A percentile compares a stretch with the other conserved stretches of the same genome.
These are phyloP conservation scores for Ictalurus punctatus DNA, from an alignment of 2,113 vertebrate species.

Conservation along the genomic window DNA sequence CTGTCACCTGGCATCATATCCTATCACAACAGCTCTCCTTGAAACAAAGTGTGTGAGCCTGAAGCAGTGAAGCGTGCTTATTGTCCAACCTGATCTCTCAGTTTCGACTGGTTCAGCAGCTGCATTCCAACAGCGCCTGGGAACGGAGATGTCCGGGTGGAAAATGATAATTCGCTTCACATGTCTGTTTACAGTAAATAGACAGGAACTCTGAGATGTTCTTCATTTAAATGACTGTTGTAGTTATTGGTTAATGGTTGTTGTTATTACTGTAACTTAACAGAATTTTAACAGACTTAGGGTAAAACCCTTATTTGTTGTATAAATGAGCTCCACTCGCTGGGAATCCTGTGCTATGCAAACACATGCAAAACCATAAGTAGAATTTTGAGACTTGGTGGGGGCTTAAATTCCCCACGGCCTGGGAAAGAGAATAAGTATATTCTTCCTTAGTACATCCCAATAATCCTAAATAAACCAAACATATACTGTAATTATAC, in stretches of 20 bases:
- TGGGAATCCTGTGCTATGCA: constrained; percentile 30
- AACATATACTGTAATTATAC: background rate
- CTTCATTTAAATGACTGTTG: constrained; percentile 40
- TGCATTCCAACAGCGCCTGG: constrained; percentile 64
- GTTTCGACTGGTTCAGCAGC: constrained; percentile 43
- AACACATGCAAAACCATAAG: constrained; percentile 44
- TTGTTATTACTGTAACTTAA: constrained; percentile 39
- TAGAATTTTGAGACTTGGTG: background rate
- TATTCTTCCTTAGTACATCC: background rate
- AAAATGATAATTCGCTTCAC: constrained; percentile 51
- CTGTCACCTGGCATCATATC: constrained; percentile 66
- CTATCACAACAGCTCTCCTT: constrained; percentile 51
- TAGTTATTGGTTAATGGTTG: constrained; percentile 42
- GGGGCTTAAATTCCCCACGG: background rate
- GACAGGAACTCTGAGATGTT: constrained; percentile 12
- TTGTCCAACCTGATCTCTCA: constrained; percentile 52
- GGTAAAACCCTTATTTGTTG: constrained; percentile 47
- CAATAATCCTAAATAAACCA: background rate
- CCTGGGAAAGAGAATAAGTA: constrained; percentile 2
- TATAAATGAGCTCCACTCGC: constrained; percentile 27
- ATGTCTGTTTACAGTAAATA: constrained; percentile 60
- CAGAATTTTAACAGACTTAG: constrained; percentile 44
- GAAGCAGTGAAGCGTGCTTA: constrained; percentile 59
- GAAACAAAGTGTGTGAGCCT: constrained; percentile 57
- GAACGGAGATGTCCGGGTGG: constrained; percentile 56